Evolutionary conservation across 2,888 invertebrate species (phyloP), one percentile per base, ranked within the genome.

Genomic region (Drosophila limbata): DNA sequence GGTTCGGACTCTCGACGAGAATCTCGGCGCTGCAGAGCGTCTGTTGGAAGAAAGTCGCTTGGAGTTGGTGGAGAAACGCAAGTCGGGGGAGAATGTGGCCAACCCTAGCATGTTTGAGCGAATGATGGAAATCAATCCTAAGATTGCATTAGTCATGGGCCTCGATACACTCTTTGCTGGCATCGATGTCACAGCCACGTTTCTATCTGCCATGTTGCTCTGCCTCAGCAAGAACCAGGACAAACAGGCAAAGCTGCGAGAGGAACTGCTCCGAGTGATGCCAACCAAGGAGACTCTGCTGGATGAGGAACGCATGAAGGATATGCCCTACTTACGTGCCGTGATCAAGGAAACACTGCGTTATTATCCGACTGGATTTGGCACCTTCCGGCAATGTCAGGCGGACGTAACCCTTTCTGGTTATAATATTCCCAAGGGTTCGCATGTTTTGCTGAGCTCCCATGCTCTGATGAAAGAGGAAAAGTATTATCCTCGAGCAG

Each of bases 321-420:
- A 93, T 55, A 92, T 94, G 70, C 93, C 94, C 0, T 96, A 95
- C 82, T 88, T 96, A 19, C 95, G 94, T 69, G 96, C 96, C 0
- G 95, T 95, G 78, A 93, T 96, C 40, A 96, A 96, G 87, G 96
- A 97, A 91, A 93, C 95, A 0, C 90, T 95, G 65, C 93, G 96
- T 80, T 73, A 95, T n/a, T 93, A 94, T 81, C 95, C 95, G 0
- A 94, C 95, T 1, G 93, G 94, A 0, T 90, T 94, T 13, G 95
- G 94, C 3, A 94, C 94, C 70, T 79, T 94, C 10, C 93, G 95
- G 65, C 91, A 91, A 60, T 92, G 94, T 51, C 90, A 91, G 0
- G 93, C 93, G 39, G 94, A 95, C 66, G 93, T 94, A 5, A 93
- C 94, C 11, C 84, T 96, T 0, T 92, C 94, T n/a, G 95, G 94